Evolutionary conservation across 2,113 vertebrate genomes (phyloP).

Genomic region (Dasyornis broadbenti): DNA sequence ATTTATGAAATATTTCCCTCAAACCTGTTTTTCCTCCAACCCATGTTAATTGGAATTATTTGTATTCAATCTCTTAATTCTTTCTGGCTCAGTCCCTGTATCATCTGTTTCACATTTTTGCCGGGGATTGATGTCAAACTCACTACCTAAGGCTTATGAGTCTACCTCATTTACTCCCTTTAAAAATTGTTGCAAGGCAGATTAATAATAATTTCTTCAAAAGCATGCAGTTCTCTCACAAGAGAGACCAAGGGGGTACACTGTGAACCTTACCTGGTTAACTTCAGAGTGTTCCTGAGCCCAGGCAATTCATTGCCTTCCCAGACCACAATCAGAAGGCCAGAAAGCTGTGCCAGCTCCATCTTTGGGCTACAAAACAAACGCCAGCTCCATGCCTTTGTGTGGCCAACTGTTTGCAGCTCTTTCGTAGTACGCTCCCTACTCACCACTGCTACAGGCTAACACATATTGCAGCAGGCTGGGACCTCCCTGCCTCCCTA

Average conservation of each 20-base stretch:
- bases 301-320: background rate
- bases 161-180: background rate
- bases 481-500: background rate
- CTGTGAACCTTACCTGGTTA: background rate
- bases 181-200: background rate
- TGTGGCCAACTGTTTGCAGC: background rate
- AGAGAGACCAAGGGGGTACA: background rate
- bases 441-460: too few relatives aligned
- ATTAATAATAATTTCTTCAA: background rate
- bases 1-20: background rate
- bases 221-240: background rate
- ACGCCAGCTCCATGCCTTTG: background rate
- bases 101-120: conserved; percentile 25
- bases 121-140: conserved; percentile 4
- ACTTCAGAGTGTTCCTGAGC: background rate
- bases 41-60: background rate
- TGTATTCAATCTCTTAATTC: background rate
- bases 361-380: background rate
- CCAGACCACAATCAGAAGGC: background rate
- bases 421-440: background rate
- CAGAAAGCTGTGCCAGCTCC: background rate
- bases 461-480: background rate
- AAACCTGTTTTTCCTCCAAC: background rate
- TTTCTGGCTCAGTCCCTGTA: background rate
- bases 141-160: background rate